phyloP scores from a whole-genome alignment of 2,113 vertebrate species.

The Irena cyanogastra region DNA sequence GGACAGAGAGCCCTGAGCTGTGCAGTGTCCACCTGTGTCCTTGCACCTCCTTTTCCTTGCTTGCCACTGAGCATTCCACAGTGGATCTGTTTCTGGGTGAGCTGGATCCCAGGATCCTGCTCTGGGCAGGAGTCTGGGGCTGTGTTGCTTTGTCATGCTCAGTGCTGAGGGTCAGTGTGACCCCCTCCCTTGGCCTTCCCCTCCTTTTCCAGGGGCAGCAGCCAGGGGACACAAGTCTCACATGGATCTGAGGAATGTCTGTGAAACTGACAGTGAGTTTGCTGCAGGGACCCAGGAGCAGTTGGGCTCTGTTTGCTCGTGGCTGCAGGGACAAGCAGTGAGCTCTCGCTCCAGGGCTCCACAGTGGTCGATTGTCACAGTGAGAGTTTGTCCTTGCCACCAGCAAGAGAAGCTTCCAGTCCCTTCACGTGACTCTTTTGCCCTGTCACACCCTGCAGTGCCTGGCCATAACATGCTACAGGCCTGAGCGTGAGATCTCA shows the following conservation, averaged over 20 bases:
- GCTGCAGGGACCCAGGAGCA: not conserved
- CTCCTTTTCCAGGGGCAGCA: not conserved
- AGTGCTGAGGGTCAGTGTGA: fast-evolving
- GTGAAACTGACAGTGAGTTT: not conserved
- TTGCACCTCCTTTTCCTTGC: not conserved
- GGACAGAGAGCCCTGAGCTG: not conserved
- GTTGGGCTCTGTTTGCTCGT: not conserved
- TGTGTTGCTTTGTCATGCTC: fast-evolving
- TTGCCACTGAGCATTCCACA: fast-evolving
- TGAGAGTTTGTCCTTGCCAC: not conserved
- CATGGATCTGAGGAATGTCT: not conserved
- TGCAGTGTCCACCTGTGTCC: not conserved
- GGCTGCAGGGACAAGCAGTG: not conserved
- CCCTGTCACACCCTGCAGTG: not conserved
- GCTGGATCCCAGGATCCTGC: not conserved
- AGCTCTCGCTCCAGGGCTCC: not conserved
- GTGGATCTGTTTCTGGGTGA: not conserved
- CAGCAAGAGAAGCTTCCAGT: not conserved
- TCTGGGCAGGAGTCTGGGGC: not conserved
- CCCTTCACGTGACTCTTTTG: not conserved
- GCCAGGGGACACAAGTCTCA: fast-evolving
- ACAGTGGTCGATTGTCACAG: not conserved
- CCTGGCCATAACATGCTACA: not conserved
- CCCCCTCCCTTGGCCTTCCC: not conserved
- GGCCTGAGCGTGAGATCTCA: not conserved